A percentile compares a stretch with the other conserved stretches of the same genome.
These are phyloP conservation scores for Acromyrmex echinatior DNA, from an alignment of 1,140 invertebrate species.

Conservation along the genomic window DNA sequence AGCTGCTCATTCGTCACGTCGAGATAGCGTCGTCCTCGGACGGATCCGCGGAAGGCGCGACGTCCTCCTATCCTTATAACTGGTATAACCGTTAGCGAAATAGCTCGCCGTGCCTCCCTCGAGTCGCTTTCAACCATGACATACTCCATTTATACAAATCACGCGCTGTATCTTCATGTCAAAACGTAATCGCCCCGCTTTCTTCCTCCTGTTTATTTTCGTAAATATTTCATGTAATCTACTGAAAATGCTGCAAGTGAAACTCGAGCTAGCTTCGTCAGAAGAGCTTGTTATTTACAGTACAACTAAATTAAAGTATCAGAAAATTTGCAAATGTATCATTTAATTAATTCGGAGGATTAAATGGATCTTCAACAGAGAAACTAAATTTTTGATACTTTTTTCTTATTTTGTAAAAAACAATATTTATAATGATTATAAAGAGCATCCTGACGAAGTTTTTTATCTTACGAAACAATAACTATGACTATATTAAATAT, in stretches of 20 bases:
- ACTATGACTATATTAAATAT: too few relatives aligned
- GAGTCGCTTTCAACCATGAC: slow-evolving; percentile 25
- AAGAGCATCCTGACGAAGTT: too few relatives aligned
- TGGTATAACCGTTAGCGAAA: slow-evolving; percentile 56
- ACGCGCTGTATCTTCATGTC: slow-evolving; percentile 48
- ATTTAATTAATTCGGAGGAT: background rate
- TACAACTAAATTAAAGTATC: background rate
- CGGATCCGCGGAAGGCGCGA: slow-evolving; percentile 60
- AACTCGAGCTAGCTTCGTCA: background rate
- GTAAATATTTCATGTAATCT: slow-evolving; percentile 26
- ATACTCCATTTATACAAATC: slow-evolving; percentile 78
- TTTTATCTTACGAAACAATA: too few relatives aligned
- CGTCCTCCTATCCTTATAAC: slow-evolving; percentile 32
- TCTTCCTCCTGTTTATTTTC: slow-evolving; percentile 12
- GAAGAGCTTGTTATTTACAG: background rate
- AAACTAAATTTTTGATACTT: background rate
- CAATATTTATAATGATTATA: too few relatives aligned
- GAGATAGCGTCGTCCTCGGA: slow-evolving; percentile 62
- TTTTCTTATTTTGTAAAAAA: background rate
- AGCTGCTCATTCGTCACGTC: slow-evolving; percentile 70
- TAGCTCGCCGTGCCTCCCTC: slow-evolving; percentile 31
- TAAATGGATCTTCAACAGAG: background rate
- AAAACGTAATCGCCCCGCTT: slow-evolving; percentile 49
- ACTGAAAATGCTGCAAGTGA: slow-evolving; percentile 10
- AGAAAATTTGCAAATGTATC: background rate